A percentile compares a stretch with the other conserved stretches of the same genome.
phyloP scores from a whole-genome alignment of 2,113 vertebrate genomes.

The Peromyscus californicus region DNA sequence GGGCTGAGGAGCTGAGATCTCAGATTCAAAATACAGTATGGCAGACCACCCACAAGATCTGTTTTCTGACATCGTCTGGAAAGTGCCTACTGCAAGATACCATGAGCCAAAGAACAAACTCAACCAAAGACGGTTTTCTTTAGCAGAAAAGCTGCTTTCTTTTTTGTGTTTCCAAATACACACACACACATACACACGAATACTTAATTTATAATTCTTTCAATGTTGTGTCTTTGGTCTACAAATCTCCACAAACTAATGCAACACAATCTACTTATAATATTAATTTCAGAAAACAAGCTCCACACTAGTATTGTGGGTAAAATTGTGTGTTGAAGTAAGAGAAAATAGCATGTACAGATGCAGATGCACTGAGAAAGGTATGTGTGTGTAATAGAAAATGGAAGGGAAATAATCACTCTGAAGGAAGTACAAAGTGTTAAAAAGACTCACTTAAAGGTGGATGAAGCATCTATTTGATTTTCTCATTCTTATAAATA shows the following conservation, averaged over 20 bases:
- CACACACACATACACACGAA: neutral
- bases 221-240: constrained; percentile 29
- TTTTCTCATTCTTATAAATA: constrained; percentile 11
- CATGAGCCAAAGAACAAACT: constrained; percentile 59
- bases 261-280: neutral
- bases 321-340: neutral
- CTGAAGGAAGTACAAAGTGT: neutral
- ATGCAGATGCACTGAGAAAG: neutral
- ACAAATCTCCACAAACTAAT: neutral
- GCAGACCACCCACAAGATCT: constrained; percentile 78
- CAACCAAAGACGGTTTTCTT: constrained; percentile 14
- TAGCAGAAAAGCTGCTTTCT: constrained; percentile 43
- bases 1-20: constrained; percentile 60
- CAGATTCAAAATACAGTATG: constrained; percentile 68
- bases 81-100: constrained; percentile 66
- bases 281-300: constrained; percentile 35
- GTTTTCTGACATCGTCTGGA: constrained; percentile 44
- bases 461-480: neutral
- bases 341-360: neutral
- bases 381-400: neutral
- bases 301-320: neutral
- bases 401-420: constrained; percentile 23
- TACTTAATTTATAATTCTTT: constrained; percentile 1
- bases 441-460: constrained; percentile 8
- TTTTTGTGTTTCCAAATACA: neutral